phyloP scores from a whole-genome alignment of 2,888 invertebrate species.

The Rotaria macrura region DNA sequence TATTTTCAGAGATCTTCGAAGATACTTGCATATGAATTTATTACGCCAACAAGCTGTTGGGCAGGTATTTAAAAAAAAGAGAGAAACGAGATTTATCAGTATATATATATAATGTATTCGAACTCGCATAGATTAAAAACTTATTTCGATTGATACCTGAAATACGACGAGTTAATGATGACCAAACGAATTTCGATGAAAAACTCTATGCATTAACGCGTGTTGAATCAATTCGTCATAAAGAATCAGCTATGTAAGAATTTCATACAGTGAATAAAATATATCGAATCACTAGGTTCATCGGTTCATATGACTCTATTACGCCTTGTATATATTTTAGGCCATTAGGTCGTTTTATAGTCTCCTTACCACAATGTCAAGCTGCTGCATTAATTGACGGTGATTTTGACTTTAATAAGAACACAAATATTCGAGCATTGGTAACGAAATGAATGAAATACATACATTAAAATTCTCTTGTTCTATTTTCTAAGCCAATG shows the following conservation, averaged over 20 bases:
- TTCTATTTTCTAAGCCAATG: not conserved
- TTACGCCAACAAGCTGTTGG: not conserved
- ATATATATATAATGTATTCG: not conserved
- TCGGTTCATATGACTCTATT: no score
- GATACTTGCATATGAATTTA: not conserved
- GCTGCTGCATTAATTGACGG: conserved; percentile 6
- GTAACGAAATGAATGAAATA: not conserved
- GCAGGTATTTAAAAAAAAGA: not conserved
- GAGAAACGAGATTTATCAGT: no score
- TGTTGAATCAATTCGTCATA: not conserved
- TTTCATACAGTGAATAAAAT: no score
- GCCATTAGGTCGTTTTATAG: not conserved
- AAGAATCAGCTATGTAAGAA: not conserved
- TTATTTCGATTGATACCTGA: not conserved
- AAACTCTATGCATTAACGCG: conserved; percentile 7
- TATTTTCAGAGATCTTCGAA: no score
- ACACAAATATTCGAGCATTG: not conserved
- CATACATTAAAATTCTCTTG: not conserved
- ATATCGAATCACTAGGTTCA: no score
- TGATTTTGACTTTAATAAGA: not conserved
- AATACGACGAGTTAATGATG: not conserved
- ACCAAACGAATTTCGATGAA: conserved; percentile 11
- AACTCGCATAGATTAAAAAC: not conserved
- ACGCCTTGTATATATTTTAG: not conserved
- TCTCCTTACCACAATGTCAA: not conserved